Conservation (phyloP, 2,113 vertebrate species). For the Eudyptes chrysolophus region DNA sequence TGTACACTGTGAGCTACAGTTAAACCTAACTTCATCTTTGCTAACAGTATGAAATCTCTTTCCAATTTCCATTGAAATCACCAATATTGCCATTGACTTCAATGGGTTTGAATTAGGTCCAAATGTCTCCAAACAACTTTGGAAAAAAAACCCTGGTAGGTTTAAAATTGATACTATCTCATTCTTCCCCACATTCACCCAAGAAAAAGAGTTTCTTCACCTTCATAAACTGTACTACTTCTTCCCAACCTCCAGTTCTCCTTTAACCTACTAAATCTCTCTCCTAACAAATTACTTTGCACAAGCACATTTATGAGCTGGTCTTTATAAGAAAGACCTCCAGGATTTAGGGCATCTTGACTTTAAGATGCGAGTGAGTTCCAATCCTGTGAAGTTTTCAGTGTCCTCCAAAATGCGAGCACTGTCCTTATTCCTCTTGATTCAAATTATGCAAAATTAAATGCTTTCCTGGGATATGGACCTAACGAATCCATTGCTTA, state of each 20-base stretch:
- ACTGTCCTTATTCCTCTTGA: neutral
- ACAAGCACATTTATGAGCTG: neutral
- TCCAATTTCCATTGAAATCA: neutral
- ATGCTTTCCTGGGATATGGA: neutral
- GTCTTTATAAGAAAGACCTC: neutral
- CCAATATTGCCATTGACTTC: neutral
- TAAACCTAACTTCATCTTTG: neutral
- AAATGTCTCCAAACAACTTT: neutral
- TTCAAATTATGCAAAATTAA: neutral
- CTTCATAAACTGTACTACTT: neutral
- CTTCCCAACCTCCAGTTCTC: neutral
- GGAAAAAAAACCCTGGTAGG: neutral
- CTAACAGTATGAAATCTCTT: neutral
- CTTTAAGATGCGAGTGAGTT: neutral
- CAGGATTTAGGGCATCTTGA: neutral
- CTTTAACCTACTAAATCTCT: neutral
- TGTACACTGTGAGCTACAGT: neutral
- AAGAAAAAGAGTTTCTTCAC: neutral
- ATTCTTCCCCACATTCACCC: neutral
- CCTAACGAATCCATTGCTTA: neutral
- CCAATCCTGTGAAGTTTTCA: neutral
- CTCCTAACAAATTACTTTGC: neutral
- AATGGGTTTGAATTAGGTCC: neutral
- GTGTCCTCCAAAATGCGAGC: neutral
- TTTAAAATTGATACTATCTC: neutral